Conservation (phyloP, 2,888 invertebrate species). For the Candidula unifasciata region DNA sequence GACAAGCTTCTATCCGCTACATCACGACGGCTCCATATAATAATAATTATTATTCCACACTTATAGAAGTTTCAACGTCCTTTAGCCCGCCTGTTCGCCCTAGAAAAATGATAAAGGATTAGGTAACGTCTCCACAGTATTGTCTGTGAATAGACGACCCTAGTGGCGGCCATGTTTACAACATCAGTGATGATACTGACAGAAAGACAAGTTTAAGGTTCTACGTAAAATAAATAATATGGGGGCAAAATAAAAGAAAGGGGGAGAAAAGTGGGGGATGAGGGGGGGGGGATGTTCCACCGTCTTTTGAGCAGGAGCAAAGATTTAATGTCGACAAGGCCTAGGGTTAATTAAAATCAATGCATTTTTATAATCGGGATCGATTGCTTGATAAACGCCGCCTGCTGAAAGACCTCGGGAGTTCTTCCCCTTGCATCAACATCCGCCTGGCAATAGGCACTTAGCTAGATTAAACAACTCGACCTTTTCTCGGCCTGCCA, state of each 20-base stretch:
- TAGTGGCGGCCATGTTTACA: too few relatives aligned
- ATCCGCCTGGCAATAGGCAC: slow-evolving; percentile 50
- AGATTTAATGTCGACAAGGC: slow-evolving; percentile 41
- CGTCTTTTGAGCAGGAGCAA: slow-evolving; percentile 27
- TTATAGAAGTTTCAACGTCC: too few relatives aligned
- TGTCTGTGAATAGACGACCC: too few relatives aligned
- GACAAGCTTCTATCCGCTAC: too few relatives aligned
- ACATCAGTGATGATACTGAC: too few relatives aligned
- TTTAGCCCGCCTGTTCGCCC: too few relatives aligned
- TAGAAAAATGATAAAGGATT: too few relatives aligned
- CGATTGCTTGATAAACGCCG: slow-evolving; percentile 48
- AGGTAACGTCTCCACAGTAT: too few relatives aligned
- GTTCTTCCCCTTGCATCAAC: slow-evolving; percentile 47
- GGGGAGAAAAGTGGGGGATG: background rate
- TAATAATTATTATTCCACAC: too few relatives aligned
- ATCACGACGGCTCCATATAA: too few relatives aligned
- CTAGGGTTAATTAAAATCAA: slow-evolving; percentile 55
- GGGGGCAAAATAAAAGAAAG: too few relatives aligned
- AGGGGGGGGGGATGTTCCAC: background rate
- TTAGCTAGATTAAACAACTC: slow-evolving; percentile 48
- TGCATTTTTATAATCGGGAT: slow-evolving; percentile 52
- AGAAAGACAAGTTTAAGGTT: background rate
- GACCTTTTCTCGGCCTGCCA: slow-evolving; percentile 28
- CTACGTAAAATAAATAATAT: too few relatives aligned
- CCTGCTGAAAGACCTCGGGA: slow-evolving; percentile 42